Conservation (phyloP, 2,113 vertebrate genomes). For the Chascanopsetta lugubris region DNA sequence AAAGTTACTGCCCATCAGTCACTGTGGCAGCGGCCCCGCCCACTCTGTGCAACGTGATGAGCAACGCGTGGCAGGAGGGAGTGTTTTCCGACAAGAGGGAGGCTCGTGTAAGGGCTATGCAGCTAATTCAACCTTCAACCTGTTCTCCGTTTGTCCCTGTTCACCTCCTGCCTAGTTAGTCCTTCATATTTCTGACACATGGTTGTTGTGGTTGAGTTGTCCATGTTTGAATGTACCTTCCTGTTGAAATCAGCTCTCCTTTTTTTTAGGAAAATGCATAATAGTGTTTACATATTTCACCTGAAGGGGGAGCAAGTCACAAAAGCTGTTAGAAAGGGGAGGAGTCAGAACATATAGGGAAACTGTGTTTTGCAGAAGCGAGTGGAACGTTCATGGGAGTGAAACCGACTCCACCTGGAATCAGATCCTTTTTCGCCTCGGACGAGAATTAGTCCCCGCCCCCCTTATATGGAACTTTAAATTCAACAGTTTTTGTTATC, state of each 20-base stretch:
- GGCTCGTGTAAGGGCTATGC: not conserved
- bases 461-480: no score
- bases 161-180: slow-evolving; percentile 6
- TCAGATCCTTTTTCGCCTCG: slow-evolving; percentile 15
- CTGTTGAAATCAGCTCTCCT: no score
- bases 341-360: slow-evolving; percentile 11
- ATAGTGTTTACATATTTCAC: no score
- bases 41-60: slow-evolving; percentile 20
- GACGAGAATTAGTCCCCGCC: not conserved
- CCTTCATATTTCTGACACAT: slow-evolving; percentile 4
- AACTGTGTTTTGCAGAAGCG: slow-evolving; percentile 8
- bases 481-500: slow-evolving; percentile 12
- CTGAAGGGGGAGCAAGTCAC: slow-evolving; percentile 4
- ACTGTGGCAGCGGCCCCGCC: slow-evolving; percentile 23
- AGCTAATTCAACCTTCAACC: slow-evolving; percentile 10
- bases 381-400: slow-evolving; percentile 27
- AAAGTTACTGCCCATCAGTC: slow-evolving; percentile 47
- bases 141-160: slow-evolving; percentile 6
- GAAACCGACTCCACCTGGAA: slow-evolving; percentile 16
- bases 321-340: not conserved
- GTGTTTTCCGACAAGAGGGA: not conserved
- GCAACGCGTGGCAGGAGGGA: slow-evolving; percentile 6
- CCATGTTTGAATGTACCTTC: no score
- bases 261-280: no score
- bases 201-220: not conserved